Evolutionary conservation across 1,140 invertebrate genomes (phyloP).

Genomic region (Oryctes rhinoceros): DNA sequence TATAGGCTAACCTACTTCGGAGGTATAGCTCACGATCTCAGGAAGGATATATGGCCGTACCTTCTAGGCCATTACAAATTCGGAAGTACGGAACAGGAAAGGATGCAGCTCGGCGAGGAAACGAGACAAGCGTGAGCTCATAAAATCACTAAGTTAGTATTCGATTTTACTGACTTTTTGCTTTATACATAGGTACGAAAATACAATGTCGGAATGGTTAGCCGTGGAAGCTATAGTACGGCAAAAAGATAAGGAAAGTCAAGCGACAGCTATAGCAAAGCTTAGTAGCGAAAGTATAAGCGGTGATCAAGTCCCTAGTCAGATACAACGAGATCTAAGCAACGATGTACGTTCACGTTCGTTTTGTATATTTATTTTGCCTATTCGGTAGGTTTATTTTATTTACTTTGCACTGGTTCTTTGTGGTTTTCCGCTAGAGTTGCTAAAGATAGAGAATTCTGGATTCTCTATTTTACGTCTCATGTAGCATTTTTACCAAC

Average conservation of each 20-base stretch:
- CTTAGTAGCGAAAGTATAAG: conserved; percentile 67
- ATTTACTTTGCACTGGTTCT: no score
- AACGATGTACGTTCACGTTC: conserved; percentile 60
- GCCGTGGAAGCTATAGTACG: conserved; percentile 91
- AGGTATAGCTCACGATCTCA: conserved; percentile 80
- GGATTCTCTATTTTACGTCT: no score
- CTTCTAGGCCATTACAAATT: conserved; percentile 88
- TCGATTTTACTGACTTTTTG: not conserved
- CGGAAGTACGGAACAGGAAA: conserved; percentile 75
- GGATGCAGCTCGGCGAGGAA: conserved; percentile 72
- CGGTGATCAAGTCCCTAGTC: conserved; percentile 56
- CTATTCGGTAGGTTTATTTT: no score
- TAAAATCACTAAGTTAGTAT: not conserved
- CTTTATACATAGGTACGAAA: conserved; percentile 71
- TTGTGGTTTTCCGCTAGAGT: no score
- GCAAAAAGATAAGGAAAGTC: conserved; percentile 81
- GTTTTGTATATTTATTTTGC: not conserved
- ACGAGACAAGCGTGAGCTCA: conserved; percentile 68
- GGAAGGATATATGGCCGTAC: conserved; percentile 91
- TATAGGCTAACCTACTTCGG: conserved; percentile 87
- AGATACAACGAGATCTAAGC: conserved; percentile 57
- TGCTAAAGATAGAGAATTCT: no score
- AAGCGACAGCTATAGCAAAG: conserved; percentile 71
- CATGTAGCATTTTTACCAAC: no score
- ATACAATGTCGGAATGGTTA: conserved; percentile 93